Evolutionary conservation across 2,888 invertebrate species (phyloP).

Genomic region (Drosophila greeni): DNA sequence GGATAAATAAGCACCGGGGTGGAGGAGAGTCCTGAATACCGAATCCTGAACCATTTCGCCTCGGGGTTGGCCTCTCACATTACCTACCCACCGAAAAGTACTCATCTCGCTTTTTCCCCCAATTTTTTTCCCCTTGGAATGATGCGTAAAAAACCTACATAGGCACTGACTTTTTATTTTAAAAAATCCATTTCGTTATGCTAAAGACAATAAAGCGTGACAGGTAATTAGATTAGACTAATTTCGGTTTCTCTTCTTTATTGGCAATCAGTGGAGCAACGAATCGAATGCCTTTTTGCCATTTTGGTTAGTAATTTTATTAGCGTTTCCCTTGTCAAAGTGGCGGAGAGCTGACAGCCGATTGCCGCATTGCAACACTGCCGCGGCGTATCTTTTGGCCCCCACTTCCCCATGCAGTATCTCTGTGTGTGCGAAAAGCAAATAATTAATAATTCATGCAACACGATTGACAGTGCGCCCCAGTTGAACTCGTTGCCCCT

Average conservation of each 20-base stretch:
- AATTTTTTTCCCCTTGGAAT: constrained; percentile 4
- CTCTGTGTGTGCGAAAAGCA: constrained; percentile 59
- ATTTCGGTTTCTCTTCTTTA: constrained; percentile 68
- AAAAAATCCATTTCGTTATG: constrained; percentile 48
- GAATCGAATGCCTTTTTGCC: constrained; percentile 24
- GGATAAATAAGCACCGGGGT: constrained; percentile 59
- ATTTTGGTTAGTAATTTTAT: constrained; percentile 68
- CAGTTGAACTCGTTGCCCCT: constrained; percentile 55
- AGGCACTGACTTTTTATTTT: constrained; percentile 31
- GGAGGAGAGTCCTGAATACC: constrained; percentile 18
- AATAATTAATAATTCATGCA: constrained; percentile 75
- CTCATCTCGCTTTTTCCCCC: constrained; percentile 16
- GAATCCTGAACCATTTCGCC: constrained; percentile 10
- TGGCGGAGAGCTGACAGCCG: constrained; percentile 44
- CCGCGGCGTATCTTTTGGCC: constrained; percentile 3
- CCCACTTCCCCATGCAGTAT: constrained; percentile 6
- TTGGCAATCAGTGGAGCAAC: constrained; percentile 51
- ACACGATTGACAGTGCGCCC: constrained; percentile 69
- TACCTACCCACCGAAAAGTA: constrained; percentile 24
- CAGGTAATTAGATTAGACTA: constrained; percentile 77
- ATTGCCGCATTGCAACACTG: constrained; percentile 72
- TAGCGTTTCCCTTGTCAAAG: constrained; percentile 59
- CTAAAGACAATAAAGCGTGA: constrained; percentile 68
- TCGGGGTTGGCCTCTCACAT: constrained; percentile 41
- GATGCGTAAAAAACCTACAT: constrained; percentile 12